Evolutionary conservation across 2,113 vertebrate genomes (phyloP), one percentile per base, ranked within the genome.

Genomic region (Scopus umbretta): DNA sequence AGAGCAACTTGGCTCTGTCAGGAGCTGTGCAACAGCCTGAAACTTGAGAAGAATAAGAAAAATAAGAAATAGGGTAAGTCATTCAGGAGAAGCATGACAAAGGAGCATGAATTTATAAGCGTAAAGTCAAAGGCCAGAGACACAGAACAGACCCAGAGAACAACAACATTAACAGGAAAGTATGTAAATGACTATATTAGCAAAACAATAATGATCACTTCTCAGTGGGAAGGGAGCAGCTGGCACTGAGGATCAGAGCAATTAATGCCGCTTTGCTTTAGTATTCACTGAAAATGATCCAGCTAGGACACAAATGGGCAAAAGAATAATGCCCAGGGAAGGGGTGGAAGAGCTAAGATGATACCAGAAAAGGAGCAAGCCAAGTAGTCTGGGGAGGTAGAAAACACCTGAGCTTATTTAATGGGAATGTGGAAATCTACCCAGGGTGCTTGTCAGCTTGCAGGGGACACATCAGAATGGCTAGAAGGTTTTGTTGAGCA

Each of bases 41-140:
- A 93, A 76, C 85, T 92, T 26, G 34, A 65, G 81, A 71, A 86
- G 59, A 95, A 70, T 70, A 73, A 47, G 94, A 84, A 94, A 82
- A 93, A 43, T 52, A 36, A 74, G 82, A 82, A 86, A 75, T 17
- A 65, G 53, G 62, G n/a, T 20, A 80, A 71, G 40, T 15, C 88
- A n/a, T 65, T 88, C 47, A 82, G 53, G 75, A 83, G 49, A 86
- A 80, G 66, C 16, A 17, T n/a, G 43, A 67, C 3, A 62, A 43
- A 88, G 80, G 15, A 61, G 1, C 49, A 43, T 43, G 36, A 61
- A 88, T 65, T 86, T 52, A 13, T 61, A 52, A 56, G 27, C 12
- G 40, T 49, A 86, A 92, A 80, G 92, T 80, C 29, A 40, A 90
- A 82, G 36, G 58, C 23, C 30, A 72, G 56, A 85, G 52, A 36